Percentiles rank a stretch among this genome's conserved stretches.
These are phyloP conservation scores for Gortyna flavago DNA, from an alignment of 2,888 invertebrate species.

Conservation along the genomic window DNA sequence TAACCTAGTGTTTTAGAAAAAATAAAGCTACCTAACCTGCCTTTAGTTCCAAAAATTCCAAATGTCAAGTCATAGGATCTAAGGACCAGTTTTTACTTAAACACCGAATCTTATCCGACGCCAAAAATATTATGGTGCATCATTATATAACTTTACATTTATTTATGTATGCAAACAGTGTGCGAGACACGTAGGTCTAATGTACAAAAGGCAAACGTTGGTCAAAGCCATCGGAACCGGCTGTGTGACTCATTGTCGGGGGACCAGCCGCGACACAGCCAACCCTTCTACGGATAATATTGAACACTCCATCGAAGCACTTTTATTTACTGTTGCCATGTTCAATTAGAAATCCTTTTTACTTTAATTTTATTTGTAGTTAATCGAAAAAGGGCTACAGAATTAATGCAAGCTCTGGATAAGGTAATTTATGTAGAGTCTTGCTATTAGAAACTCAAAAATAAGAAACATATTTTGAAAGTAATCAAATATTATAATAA, in stretches of 20 bases:
- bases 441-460: no score
- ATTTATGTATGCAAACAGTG: constrained; percentile 44
- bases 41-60: constrained; percentile 5
- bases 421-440: background rate
- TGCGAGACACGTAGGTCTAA: constrained; percentile 62
- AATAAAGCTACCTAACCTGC: background rate
- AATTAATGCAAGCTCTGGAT: background rate
- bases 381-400: constrained; percentile 1
- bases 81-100: constrained; percentile 3
- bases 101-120: background rate
- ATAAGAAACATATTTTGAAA: background rate
- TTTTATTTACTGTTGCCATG: constrained; percentile 40
- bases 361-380: constrained; percentile 4
- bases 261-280: constrained; percentile 63
- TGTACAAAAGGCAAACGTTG: constrained; percentile 66
- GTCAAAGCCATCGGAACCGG: constrained; percentile 74
- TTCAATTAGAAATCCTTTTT: constrained; percentile 6
- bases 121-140: constrained; percentile 1
- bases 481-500: constrained; percentile 7
- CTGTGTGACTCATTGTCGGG: constrained; percentile 78
- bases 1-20: background rate
- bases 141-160: constrained; percentile 30
- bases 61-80: background rate
- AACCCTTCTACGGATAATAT: constrained; percentile 66
- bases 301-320: constrained; percentile 53